Conservation (phyloP, 2,113 vertebrate species). For the Danio rerio region GRCz12tu NC_133198.1:5572001-5572500, state of each 20-base stretch:
- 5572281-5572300: too few species aligned
- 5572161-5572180: constrained; percentile 13
- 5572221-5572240: background rate
- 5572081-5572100: constrained; percentile 30
- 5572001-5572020: constrained; percentile 6
- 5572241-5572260: background rate
- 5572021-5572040: constrained; percentile 8
- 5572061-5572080: constrained; percentile 17
- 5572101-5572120: constrained; percentile 29
- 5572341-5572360: too few species aligned
- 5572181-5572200: constrained; percentile 14
- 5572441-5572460: too few species aligned
- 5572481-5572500: too few species aligned
- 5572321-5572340: too few species aligned
- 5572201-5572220: background rate
- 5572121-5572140: constrained; percentile 12
- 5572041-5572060: background rate
- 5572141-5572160: constrained; percentile 30
- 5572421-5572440: too few species aligned
- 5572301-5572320: too few species aligned
- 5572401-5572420: too few species aligned
- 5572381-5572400: too few species aligned
- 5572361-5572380: too few species aligned
- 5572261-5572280: background rate
- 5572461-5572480: too few species aligned